These are phyloP conservation scores for Empidonax alnorum DNA, from an alignment of 2,113 vertebrate genomes.

Conservation along the genomic window DNA sequence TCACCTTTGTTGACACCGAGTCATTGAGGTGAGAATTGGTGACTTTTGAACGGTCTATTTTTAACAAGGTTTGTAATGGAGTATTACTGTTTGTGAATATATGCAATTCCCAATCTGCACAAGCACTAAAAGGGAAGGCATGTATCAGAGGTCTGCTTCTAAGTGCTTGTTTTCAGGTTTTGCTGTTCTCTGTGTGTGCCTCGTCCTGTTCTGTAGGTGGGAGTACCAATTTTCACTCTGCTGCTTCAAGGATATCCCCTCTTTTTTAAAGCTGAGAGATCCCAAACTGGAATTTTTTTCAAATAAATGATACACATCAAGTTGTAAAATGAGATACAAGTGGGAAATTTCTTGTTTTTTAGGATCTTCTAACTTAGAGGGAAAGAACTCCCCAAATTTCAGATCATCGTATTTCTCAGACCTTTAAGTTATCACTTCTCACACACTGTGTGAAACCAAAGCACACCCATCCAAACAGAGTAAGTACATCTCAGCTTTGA, in stretches of 20 bases:
- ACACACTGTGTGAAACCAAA: not conserved
- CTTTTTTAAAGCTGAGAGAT: not conserved
- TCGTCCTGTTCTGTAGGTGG: not conserved
- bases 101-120: not conserved
- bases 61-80: not conserved
- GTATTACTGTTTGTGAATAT: not conserved
- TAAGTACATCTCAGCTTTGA: not conserved
- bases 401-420: not conserved
- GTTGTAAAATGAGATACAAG: not conserved
- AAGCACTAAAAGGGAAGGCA: not conserved
- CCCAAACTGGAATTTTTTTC: not conserved
- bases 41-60: conserved; percentile 17
- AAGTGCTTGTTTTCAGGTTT: not conserved
- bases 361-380: not conserved
- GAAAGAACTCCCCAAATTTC: not conserved
- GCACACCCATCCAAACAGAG: not conserved
- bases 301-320: not conserved
- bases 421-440: not conserved
- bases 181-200: not conserved
- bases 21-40: not conserved
- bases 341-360: not conserved
- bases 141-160: not conserved
- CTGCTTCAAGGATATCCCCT: not conserved
- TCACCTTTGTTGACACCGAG: not conserved
- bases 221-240: not conserved